Evolutionary conservation across 1,140 invertebrate species (phyloP).

Genomic region (Anastrepha ludens): DNA sequence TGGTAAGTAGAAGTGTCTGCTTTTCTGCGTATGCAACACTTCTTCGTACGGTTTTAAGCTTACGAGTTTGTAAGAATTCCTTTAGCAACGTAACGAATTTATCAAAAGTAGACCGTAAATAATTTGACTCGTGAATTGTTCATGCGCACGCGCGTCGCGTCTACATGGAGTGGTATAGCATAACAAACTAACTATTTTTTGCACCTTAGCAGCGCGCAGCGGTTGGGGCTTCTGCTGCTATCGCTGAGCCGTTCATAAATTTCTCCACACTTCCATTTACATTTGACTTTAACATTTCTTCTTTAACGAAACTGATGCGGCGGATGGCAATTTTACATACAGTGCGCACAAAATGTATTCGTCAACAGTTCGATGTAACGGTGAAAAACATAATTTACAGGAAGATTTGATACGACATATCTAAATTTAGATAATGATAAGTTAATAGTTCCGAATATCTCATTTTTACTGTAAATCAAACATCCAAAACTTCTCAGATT

Average conservation of each 20-base stretch:
- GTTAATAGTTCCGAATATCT: no score
- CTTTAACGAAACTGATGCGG: background rate
- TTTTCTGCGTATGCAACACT: background rate
- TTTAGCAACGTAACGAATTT: background rate
- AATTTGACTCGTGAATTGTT: background rate
- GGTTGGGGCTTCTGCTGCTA: background rate
- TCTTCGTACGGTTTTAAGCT: background rate
- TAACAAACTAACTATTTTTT: slow-evolving; percentile 43
- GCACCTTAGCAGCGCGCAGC: slow-evolving; percentile 2
- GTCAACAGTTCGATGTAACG: background rate
- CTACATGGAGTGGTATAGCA: slow-evolving; percentile 9
- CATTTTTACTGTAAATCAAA: no score
- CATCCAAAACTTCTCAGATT: no score
- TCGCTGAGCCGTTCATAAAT: background rate
- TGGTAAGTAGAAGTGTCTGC: background rate
- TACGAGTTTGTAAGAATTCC: background rate
- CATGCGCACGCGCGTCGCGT: background rate
- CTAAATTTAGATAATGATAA: no score
- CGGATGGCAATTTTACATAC: background rate
- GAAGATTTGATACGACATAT: no score
- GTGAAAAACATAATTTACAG: no score
- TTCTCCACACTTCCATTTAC: slow-evolving; percentile 45
- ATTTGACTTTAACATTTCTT: slow-evolving; percentile 17
- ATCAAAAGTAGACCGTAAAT: background rate
- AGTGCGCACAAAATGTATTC: background rate